phyloP scores from a whole-genome alignment of 2,888 invertebrate species.

The Pogonocherus hispidulus region DNA sequence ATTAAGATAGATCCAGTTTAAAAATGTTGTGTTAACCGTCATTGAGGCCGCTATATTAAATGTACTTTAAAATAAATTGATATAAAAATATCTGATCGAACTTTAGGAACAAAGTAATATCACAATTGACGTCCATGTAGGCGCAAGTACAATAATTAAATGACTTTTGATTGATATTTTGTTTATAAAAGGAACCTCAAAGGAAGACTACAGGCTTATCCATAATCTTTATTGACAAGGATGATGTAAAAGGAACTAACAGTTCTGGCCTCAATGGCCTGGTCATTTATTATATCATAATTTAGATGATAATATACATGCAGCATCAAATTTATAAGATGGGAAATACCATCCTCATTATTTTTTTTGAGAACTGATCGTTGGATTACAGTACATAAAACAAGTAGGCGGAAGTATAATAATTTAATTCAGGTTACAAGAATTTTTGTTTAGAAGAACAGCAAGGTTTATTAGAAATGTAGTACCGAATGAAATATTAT shows the following conservation, averaged over 20 bases:
- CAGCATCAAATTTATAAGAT: neutral
- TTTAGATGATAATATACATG: constrained; percentile 32
- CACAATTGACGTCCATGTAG: constrained; percentile 40
- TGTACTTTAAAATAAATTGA: constrained; percentile 44
- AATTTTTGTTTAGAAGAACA: no score
- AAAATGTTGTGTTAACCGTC: constrained; percentile 39
- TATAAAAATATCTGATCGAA: constrained; percentile 39
- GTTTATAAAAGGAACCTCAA: constrained; percentile 24
- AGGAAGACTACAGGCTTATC: constrained; percentile 26
- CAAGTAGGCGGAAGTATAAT: neutral
- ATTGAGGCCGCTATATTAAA: constrained; percentile 34
- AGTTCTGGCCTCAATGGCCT: constrained; percentile 17
- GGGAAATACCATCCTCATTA: neutral
- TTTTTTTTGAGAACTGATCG: neutral
- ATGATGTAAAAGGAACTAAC: constrained; percentile 25
- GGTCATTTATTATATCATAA: constrained; percentile 13
- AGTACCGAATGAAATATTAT: no score
- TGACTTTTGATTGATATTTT: constrained; percentile 23
- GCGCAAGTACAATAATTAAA: constrained; percentile 36
- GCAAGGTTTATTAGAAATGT: no score
- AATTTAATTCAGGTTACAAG: no score
- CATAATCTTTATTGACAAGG: constrained; percentile 36
- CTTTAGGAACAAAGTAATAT: constrained; percentile 39
- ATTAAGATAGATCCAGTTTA: constrained; percentile 40
- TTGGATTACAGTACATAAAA: no score